Evolutionary conservation across 2,113 vertebrate species (phyloP), one percentile per base, ranked within the genome.

Genomic region (Puntigrus tetrazona): DNA sequence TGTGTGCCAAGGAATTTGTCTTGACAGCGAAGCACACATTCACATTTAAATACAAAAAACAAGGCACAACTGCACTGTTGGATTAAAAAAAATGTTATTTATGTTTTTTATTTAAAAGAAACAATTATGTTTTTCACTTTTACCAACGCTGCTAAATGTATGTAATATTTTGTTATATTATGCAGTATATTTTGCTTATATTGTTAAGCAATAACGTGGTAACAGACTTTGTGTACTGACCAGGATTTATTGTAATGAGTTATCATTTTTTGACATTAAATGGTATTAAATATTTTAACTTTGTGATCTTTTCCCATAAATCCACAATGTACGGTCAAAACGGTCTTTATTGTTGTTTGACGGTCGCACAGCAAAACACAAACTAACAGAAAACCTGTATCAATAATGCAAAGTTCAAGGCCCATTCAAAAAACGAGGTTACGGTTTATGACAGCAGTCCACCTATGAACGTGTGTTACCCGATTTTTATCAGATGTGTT

Each of bases 381-480:
- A 29, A 25, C 25, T 9, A 5, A 2, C 4, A 29, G 7, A 75
- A 29, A 20, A 50, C 16, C 27, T 18, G 7, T 7, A 75, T 29
- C 43, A 31, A 6, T 75, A 31, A 50, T 50, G 7, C 41, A 50
- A 75, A 75, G n/a, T 47, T 75, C 73, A 75, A 75, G 72, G 73
- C 47, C 73, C 11, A 75, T 22, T 75, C 31, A 47, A 75, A 50
- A 22, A 22, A 20, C 20, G 20, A 55, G 52, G 52, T 55, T n/a
- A 55, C 20, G 22, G 20, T 55, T 55, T 55, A 55, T 55, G 52
- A 55, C 52, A 22, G 20, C 20, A 22, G 52, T 55, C 3, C 7
- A 55, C 52, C 52, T 55, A 55, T 55, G 52, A 55, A 55, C 52
- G 20, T 22, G 4, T 55, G 52, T n/a, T 22, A 55, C 20, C 20